Evolutionary conservation across 2,888 invertebrate species (phyloP), one percentile per base, ranked within the genome.

Genomic region (Coelopa pilipes): DNA sequence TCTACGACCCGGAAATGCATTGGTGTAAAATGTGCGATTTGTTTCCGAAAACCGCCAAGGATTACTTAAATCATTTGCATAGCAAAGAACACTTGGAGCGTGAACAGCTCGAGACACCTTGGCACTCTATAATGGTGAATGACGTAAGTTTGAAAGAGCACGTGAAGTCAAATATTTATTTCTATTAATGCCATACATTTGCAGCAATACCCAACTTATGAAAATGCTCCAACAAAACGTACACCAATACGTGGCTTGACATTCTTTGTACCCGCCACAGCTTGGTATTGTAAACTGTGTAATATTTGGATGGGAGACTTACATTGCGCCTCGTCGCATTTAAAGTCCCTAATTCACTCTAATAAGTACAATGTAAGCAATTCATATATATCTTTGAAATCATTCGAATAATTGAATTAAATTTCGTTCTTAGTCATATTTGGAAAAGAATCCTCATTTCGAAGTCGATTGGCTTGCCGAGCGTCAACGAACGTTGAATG

Each of bases 231-330:
- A 24, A 91, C 91, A 69, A 94, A 94, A 88, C 90, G 95, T 78
- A 92, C 94, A 10, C 95, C 95, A 19, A 95, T 96, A 71, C 92
- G 93, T 90, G 96, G 96, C 53, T 89, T 96, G 76, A 95, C 96
- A 85, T 96, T 96, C 89, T 93, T 96, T 88, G 93, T 94, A 80
- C 93, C 96, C 2, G 92, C 95, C 0, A 93, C 94, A 9, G 93
- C 95, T 47, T 96, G 96, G 96, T 96, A 93, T 88, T 96, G 96
- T 89, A 94, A 95, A 85, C 89, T 96, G 76, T 96, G 96, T 83
- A 93, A 94, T 84, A 90, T 92, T 80, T 96, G 96, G 92, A 95
- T 96, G 82, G 96, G 96, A 0, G 96, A 96, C 85, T 89, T 95
- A 76, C 95, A 95, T 86, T 95, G 96, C 85, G 96, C 96, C 0